A percentile compares a stretch with the other conserved stretches of the same genome.
Evolutionary conservation across 2,888 invertebrate species (phyloP).

Genomic region (Anoplius nigerrimus): DNA sequence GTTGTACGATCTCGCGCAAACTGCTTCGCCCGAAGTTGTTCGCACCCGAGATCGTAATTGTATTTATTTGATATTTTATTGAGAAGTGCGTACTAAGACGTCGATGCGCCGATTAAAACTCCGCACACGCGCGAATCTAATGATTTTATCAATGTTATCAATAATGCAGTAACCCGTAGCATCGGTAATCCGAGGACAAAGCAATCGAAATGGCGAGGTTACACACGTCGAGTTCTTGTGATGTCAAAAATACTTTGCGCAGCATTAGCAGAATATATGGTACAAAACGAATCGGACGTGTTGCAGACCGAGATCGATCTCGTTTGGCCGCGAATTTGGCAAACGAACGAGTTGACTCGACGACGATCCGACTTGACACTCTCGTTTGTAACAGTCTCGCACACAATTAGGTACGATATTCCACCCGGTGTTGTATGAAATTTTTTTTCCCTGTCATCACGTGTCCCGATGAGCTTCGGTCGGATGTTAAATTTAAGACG

Average conservation of each 20-base stretch:
- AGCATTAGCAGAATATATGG: not conserved
- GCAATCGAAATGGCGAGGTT: not conserved
- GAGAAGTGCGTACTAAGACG: constrained; percentile 35
- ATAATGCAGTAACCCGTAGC: constrained; percentile 14
- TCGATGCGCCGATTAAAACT: constrained; percentile 16
- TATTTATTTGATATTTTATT: constrained; percentile 56
- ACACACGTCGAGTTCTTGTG: not conserved
- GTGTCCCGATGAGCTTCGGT: too few species aligned
- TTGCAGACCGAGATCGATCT: too few species aligned
- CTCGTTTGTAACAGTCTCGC: too few species aligned
- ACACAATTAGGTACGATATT: too few species aligned
- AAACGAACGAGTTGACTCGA: too few species aligned
- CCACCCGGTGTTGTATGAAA: too few species aligned
- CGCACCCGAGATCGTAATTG: constrained; percentile 25
- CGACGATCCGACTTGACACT: too few species aligned
- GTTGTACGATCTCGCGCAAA: constrained; percentile 46
- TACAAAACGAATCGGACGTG: too few species aligned
- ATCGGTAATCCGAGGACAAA: not conserved
- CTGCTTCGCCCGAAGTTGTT: constrained; percentile 31
- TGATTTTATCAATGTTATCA: constrained; percentile 18
- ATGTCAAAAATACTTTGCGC: not conserved
- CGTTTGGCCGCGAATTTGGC: too few species aligned
- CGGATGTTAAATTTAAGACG: too few species aligned
- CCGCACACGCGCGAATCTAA: constrained; percentile 20
- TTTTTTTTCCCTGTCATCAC: too few species aligned